Evolutionary conservation across 2,888 invertebrate genomes (phyloP), one percentile per base, ranked within the genome.

Genomic region (Bombylius discolor): DNA sequence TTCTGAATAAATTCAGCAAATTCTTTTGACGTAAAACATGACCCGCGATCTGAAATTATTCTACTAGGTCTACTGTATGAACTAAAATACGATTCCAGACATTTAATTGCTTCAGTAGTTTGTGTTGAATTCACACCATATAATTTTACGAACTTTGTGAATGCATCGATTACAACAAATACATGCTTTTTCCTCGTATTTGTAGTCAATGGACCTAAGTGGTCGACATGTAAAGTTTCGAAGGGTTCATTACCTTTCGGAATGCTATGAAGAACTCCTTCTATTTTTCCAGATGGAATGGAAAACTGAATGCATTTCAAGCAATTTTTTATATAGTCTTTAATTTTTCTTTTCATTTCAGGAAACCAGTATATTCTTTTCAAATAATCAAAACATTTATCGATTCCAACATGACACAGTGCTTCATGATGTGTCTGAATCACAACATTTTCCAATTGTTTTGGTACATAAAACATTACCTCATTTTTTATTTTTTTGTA

Each of bases 141-240:
- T 31, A 48, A 48, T 48, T 23, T 48, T 8, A 48, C 48, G 8
- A 48, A 48, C 31, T 48, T 48, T 12, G 14, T 48, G 14, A 32
- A 48, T 31, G 14, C 48, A 32, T 48, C 48, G 9, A 48, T n/a
- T 49, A 49, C 12, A 11, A 49, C 12, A 4, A 49, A 49, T 32
- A 50, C 23, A 33, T 34, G 8, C n/a, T 50, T 34, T n/a, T 54
- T 71, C 70, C n/a, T 62, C 62, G 0, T 54, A 58, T 23, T 56
- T 63, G 57, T 64, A 11, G 65, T 62, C 56, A 73, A 71, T 5
- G 72, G 72, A 3, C 74, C 72, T 11, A 72, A 56, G 58, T 75
- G 74, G 59, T 76, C 73, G 0, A 58, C 34, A 51, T 74, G 72
- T 9, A 75, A 14, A 0, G 69, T 73, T 53, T 73, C 66, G 51